Percentiles rank a stretch among this genome's conserved stretches.
Conservation (phyloP, 2,888 invertebrate genomes). For the Pristionchus mayeri region DNA sequence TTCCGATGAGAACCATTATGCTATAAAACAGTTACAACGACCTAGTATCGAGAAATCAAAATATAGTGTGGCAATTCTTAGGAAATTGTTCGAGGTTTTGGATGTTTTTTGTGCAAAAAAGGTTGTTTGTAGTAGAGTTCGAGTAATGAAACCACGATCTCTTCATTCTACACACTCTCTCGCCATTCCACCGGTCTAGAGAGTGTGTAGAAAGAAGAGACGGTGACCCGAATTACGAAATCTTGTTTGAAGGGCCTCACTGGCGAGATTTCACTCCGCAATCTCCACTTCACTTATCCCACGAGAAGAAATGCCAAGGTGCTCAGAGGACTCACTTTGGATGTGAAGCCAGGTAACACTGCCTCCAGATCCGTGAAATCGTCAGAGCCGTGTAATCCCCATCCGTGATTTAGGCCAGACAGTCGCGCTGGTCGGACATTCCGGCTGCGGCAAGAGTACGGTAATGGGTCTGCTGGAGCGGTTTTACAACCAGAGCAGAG, state of each 20-base stretch:
- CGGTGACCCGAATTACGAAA: neutral
- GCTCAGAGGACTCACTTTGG: slow-evolving; percentile 76
- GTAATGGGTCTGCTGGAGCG: slow-evolving; percentile 82
- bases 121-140: no score
- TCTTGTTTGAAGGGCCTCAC: slow-evolving; percentile 62
- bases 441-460: slow-evolving; percentile 77
- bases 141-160: no score
- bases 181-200: no score
- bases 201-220: neutral
- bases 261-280: slow-evolving; percentile 76
- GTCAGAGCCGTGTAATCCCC: slow-evolving; percentile 52
- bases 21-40: no score
- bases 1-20: no score
- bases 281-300: slow-evolving; percentile 77
- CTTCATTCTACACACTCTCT: neutral
- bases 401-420: slow-evolving; percentile 63
- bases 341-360: slow-evolving; percentile 63
- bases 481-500: slow-evolving; percentile 86
- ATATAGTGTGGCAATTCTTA: no score
- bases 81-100: no score
- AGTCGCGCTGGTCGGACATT: slow-evolving; percentile 73
- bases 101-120: no score
- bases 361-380: no score
- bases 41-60: no score
- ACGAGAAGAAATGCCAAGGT: slow-evolving; percentile 76